Base-by-base conservation (phyloP, 2,888 invertebrate species). In the Heliconius erato region DNA sequence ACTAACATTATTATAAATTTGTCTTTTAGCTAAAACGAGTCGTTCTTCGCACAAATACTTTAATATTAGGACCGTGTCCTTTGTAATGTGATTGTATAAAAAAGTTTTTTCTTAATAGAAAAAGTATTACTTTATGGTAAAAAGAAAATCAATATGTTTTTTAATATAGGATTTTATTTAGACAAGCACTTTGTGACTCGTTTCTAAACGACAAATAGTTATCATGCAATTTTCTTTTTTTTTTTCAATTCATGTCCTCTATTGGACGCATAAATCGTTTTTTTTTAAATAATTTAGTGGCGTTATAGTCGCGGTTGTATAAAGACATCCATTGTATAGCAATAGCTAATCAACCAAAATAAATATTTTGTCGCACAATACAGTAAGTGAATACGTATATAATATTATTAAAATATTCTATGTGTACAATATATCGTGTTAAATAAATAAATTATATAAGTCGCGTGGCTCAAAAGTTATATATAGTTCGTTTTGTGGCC, bases 401-500 rank as follows among this genome's bases (percentile, higher is more conserved):
- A 78, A 71, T 78, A 78, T 44, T 68, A 76, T 40, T 49, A 81
- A 19, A 49, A 63, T 76, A 76, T 63, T 76, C 76, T 59, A 76
- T 76, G 63, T 76, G 76, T 76, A 76, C 76, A 76, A 59, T 76
- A 63, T 63, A 63, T 63, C 59, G 35, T 63, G 16, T 26, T 78
- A 78, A 78, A 32, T 67, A 78, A 65, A 44, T 67, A 65, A 40
- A 44, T 63, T 28, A 26, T 49, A 49, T 28, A 69, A 71, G 81
- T 81, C 77, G 81, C 81, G 78, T 81, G 81, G 80, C 69, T 74
- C 71, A 76, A 72, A 72, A 40, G 26, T 16, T 76, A n/a, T 63
- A n/a, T n/a, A 9, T 71, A 69, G 71, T 69, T 59, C 44, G 71
- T 77, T 71, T 35, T n/a, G 63, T 84, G 86, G 86, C 85, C 86